Conservation (phyloP, 2,113 vertebrate genomes). For the Columbina picui region DNA sequence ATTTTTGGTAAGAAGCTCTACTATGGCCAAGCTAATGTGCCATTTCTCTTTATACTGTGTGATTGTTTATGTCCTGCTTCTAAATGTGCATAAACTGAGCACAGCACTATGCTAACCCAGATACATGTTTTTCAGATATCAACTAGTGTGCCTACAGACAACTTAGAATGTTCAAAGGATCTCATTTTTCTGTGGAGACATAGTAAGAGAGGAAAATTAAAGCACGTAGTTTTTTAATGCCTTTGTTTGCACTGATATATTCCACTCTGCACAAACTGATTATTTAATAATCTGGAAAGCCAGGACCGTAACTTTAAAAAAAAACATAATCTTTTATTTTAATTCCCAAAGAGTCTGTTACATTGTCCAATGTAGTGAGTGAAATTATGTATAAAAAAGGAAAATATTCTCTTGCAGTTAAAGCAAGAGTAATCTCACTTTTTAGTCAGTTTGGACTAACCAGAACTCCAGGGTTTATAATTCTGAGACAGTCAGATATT, state of each 20-base stretch:
- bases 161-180: neutral
- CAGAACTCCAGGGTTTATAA: neutral
- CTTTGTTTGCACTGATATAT: neutral
- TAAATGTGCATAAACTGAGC: neutral
- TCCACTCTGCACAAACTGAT: neutral
- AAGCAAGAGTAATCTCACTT: neutral
- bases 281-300: neutral
- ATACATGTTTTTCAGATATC: neutral
- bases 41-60: neutral
- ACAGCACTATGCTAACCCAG: neutral
- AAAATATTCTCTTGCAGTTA: neutral
- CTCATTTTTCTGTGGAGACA: neutral
- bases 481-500: neutral
- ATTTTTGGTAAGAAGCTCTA: neutral
- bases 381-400: neutral
- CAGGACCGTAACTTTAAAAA: neutral
- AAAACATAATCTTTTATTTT: neutral
- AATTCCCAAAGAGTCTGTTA: neutral
- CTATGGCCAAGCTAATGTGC: neutral
- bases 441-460: neutral
- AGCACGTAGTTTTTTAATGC: neutral
- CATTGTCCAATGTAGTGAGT: neutral
- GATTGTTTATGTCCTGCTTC: neutral
- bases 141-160: neutral
- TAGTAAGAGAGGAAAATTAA: neutral